Conservation (phyloP, 1,140 invertebrate species). For the Aporrectodea caliginosa region DNA sequence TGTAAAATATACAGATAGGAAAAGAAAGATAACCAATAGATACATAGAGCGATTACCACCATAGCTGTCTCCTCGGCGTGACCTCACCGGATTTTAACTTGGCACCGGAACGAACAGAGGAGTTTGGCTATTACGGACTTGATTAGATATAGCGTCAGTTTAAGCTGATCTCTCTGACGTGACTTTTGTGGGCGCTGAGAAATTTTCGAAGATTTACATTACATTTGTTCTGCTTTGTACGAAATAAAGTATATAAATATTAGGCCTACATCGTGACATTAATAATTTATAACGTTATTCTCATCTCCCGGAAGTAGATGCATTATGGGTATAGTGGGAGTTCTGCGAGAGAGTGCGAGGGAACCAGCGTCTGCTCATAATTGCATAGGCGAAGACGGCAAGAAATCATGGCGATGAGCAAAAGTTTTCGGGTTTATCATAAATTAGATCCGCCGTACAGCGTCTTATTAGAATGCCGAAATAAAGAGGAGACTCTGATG, state of each 20-base stretch:
- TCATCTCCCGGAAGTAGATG: neutral
- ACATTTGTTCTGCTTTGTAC: neutral
- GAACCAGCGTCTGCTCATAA: neutral
- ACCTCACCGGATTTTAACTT: no score
- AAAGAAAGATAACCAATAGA: no score
- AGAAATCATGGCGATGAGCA: constrained; percentile 79
- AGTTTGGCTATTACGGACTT: no score
- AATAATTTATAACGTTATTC: neutral
- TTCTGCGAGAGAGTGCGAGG: neutral
- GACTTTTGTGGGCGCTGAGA: no score
- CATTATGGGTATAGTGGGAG: neutral
- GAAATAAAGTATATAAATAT: no score
- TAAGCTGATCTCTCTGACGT: no score
- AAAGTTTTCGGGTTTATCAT: constrained; percentile 82
- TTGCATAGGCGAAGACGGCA: neutral
- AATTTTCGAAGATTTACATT: neutral
- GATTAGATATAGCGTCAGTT: no score
- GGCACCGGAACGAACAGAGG: no score
- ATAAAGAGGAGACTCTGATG: constrained; percentile 77
- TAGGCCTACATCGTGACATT: neutral
- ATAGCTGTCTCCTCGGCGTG: no score
- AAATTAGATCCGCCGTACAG: constrained; percentile 79
- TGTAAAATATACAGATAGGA: no score
- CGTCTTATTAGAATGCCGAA: constrained; percentile 79
- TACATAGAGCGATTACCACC: no score